Evolutionary conservation across 2,888 invertebrate genomes (phyloP).

Genomic region (Lepidochrysops patricia): DNA sequence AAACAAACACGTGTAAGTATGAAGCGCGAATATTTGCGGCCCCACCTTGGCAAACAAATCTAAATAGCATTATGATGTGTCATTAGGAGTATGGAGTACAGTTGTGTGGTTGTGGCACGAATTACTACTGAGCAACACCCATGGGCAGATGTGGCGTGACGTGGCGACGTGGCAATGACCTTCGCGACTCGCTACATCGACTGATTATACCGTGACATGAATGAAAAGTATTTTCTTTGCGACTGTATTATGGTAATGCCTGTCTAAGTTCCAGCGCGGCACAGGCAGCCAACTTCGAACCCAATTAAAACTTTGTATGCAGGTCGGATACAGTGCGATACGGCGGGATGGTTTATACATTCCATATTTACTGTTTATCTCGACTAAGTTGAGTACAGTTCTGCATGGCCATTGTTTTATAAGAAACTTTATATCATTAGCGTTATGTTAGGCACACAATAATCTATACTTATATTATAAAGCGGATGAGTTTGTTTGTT

Average conservation of each 20-base stretch:
- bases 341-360: neutral
- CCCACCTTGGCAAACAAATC: neutral
- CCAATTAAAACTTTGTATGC: constrained; percentile 6
- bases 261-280: neutral
- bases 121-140: neutral
- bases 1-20: neutral
- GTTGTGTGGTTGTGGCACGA: neutral
- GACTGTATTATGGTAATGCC: neutral
- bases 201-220: constrained; percentile 6
- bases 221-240: constrained; percentile 6
- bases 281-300: neutral
- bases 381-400: neutral
- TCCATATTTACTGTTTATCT: constrained; percentile 3
- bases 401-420: neutral
- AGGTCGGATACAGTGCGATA: neutral
- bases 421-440: neutral
- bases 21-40: neutral
- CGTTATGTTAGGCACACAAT: neutral
- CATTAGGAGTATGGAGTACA: neutral
- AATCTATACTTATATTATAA: too few relatives aligned
- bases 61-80: neutral
- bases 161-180: constrained; percentile 16
- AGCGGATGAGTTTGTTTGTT: too few relatives aligned
- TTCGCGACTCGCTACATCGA: constrained; percentile 7
- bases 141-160: constrained; percentile 6